Base-by-base conservation (phyloP, 2,113 vertebrate genomes). In the Triplophysa dalaica region DNA sequence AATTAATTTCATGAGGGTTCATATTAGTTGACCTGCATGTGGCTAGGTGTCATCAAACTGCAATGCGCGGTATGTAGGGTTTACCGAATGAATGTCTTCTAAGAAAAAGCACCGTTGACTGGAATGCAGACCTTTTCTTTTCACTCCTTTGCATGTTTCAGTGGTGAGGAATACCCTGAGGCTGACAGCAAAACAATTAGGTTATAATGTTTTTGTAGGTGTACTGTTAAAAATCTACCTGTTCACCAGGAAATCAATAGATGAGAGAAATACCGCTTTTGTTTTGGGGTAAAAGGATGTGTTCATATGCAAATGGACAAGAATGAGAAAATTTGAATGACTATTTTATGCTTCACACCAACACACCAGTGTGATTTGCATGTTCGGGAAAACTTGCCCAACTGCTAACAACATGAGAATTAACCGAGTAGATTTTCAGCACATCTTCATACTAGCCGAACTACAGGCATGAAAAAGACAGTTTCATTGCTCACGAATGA, bases 31-130 rank as follows among this genome's bases (percentile, higher is more conserved):
- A 26, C 63, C 82, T 74, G 60, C 56, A 67, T 58, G 69, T 78
- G 68, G 66, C 68, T 77, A 16, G 74, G 56, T 77, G 70, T 83
- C 73, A 80, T 77, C 54, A 11, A 66, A 17, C 68, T 68, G 82
- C 68, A 78, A 81, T 84, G 75, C 69, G 56, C 8, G 79, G 78
- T 73, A 84, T 81, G 74, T 24, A 17, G 68, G 65, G 43, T 78
- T 81, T 74, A 81, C 52, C 16, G 7, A 63, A 73, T 63, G 33
- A 48, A 80, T 80, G 77, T 62, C 41, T 80, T 48, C 69, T 75
- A 45, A 33, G 68, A 83, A 80, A 68, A 72, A 63, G 61, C 73
- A 60, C 58, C 8, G 60, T 65, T 33, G 54, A 75, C 70, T 83
- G 72, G 70, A 54, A 76, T 70, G 60, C 58, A 14, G 14, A 67